A percentile compares a stretch with the other conserved stretches of the same genome.
Evolutionary conservation across 2,888 invertebrate genomes (phyloP).

Genomic region (Sminthurinus aureus): DNA sequence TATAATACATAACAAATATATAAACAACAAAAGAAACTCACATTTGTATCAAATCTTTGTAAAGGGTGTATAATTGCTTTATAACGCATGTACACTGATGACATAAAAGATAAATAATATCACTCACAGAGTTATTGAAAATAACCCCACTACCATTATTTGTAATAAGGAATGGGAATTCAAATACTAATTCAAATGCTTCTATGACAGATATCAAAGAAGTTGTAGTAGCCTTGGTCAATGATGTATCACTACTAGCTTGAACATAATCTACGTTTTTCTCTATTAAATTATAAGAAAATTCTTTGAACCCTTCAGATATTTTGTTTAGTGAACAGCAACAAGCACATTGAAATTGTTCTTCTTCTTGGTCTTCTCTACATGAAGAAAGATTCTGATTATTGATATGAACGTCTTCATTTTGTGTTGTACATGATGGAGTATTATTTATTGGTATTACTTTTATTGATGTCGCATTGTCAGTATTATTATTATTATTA

Average conservation of each 20-base stretch:
- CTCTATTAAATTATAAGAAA: background rate
- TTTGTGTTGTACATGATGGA: too few relatives aligned
- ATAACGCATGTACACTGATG: background rate
- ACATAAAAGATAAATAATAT: constrained; percentile 4
- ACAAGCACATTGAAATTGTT: background rate
- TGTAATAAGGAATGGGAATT: background rate
- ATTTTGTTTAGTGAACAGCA: background rate
- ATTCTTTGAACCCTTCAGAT: background rate
- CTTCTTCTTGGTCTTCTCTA: too few relatives aligned
- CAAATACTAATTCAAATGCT: background rate
- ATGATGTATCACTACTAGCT: too few relatives aligned
- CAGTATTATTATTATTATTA: too few relatives aligned
- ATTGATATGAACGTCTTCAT: too few relatives aligned
- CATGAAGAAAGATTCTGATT: too few relatives aligned
- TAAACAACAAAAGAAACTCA: background rate
- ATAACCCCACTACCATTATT: background rate
- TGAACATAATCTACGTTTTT: too few relatives aligned
- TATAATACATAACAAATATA: too few relatives aligned
- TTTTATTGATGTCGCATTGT: too few relatives aligned
- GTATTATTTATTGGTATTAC: too few relatives aligned
- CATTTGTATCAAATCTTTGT: background rate
- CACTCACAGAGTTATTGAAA: background rate
- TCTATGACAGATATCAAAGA: background rate
- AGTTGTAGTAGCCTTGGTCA: too few relatives aligned
- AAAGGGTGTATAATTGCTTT: background rate